Base-by-base conservation (phyloP, 2,797 vertebrate genomes). In the Cyclura pinguis region DNA sequence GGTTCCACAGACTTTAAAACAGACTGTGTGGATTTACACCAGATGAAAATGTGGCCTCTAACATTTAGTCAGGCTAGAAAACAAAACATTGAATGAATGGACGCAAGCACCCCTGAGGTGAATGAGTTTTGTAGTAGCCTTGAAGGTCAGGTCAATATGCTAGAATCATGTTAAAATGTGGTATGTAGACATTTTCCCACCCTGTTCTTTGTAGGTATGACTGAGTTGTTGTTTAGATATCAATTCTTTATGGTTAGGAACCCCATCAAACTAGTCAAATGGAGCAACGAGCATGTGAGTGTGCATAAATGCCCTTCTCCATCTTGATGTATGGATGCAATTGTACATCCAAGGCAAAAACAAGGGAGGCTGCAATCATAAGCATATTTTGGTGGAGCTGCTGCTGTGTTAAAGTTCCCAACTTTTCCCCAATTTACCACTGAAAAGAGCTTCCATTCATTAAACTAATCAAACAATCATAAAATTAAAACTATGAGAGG, bases 11-110 rank as follows among this genome's bases (percentile, higher is more conserved):
- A 89, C 59, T 82, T 81, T 91, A 81, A 55, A 47, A 88, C 22
- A 38, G 90, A 47, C 35, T 64, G 87, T 16, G 59, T 93, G 67
- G 85, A 80, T 88, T 91, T 92, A 27, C 18, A 80, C 16, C 16
- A 72, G 88, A 50, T 86, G 81, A 80, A 13, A 57, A 87, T 50
- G 42, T 59, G 47, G 82, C 50, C 74, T 55, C 81, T 64, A 74
- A n/a, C 84, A 91, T 84, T 77, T 59, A 47, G n/a, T 57, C 90
- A 72, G 81, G 22, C 35, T 78, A 73, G 85, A 84, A 87, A 9
- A 47, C 84, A 87, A 87, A 57, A 76, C 16, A 78, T 77, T 55
- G 69, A 84, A 84, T 78, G 73, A 84, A 67, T 80, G 8, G 27
- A 78, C 67, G 35, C 80, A 91, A 80, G 35, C 38, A 32, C 27